Percentiles rank a stretch among this genome's conserved stretches.
Evolutionary conservation across 1,140 invertebrate genomes (phyloP).

Genomic region (Dolichoris vasculosae): DNA sequence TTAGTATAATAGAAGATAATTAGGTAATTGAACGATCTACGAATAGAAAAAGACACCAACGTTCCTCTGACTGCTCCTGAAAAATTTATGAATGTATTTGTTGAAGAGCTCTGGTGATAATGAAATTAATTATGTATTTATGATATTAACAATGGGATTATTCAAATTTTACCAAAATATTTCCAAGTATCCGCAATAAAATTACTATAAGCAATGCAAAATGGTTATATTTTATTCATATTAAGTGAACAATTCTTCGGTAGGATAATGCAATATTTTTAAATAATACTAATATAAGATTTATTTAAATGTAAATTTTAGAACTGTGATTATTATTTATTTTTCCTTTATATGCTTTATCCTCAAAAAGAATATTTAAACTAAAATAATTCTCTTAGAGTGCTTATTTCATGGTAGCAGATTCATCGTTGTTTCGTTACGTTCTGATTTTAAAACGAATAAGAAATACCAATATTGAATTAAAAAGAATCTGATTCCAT

Average conservation of each 20-base stretch:
- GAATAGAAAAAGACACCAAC: background rate
- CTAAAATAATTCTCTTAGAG: background rate
- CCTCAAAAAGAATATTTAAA: background rate
- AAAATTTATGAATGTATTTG: background rate
- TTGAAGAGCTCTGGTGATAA: background rate
- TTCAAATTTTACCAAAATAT: background rate
- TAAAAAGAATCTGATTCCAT: slow-evolving; percentile 1
- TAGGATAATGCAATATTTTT: slow-evolving; percentile 17
- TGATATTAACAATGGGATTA: background rate
- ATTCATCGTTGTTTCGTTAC: background rate
- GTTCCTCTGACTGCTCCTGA: slow-evolving; percentile 8
- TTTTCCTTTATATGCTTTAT: background rate
- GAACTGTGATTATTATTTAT: background rate
- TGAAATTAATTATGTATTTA: background rate
- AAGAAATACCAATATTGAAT: background rate
- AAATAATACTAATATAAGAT: background rate
- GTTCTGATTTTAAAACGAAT: background rate
- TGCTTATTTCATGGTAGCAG: background rate
- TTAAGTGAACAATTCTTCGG: background rate
- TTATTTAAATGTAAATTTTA: background rate
- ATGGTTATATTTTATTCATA: background rate
- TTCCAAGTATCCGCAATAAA: background rate
- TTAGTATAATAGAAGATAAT: background rate
- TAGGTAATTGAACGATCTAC: background rate
- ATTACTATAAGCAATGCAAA: slow-evolving; percentile 7